phyloP scores from a whole-genome alignment of 2,888 invertebrate species.

The Coelinius sp. region DNA sequence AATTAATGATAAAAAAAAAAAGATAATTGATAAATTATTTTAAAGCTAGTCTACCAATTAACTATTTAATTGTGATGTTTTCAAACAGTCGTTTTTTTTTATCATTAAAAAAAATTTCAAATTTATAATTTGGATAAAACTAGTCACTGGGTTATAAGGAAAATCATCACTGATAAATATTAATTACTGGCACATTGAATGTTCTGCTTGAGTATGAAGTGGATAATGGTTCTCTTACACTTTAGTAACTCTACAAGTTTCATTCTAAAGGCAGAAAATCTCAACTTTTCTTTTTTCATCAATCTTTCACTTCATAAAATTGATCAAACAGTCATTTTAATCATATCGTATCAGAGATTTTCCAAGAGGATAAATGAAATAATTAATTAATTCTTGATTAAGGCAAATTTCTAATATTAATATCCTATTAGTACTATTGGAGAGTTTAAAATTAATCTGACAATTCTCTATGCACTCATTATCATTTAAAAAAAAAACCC shows the following conservation, averaged over 20 bases:
- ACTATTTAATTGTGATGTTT: neutral
- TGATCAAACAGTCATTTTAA: slow-evolving; percentile 29
- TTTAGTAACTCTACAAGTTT: too few species aligned
- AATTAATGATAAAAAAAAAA: slow-evolving; percentile 1
- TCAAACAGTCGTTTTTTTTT: slow-evolving; percentile 10
- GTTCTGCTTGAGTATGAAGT: slow-evolving; percentile 16
- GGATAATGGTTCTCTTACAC: too few species aligned
- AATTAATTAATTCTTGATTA: slow-evolving; percentile 15
- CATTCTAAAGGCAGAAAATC: too few species aligned
- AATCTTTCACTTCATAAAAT: too few species aligned
- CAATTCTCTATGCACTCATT: slow-evolving; percentile 13
- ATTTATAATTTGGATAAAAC: neutral
- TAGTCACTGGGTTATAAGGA: slow-evolving; percentile 13
- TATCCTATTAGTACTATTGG: slow-evolving; percentile 11
- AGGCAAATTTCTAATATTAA: slow-evolving; percentile 11
- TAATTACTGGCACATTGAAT: slow-evolving; percentile 35
- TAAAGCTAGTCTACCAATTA: slow-evolving; percentile 20
- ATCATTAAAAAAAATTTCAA: neutral
- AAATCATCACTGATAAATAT: slow-evolving; percentile 15
- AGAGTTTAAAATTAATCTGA: neutral
- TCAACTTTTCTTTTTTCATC: too few species aligned
- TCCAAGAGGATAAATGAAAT: slow-evolving; percentile 1
- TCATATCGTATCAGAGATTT: slow-evolving; percentile 13
- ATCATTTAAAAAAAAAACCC: neutral
- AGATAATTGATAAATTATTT: neutral